Percentiles rank a stretch among this genome's conserved stretches.
Evolutionary conservation across 2,113 vertebrate genomes (phyloP).

Genomic region (Neolamprologus caudopunctatus): DNA sequence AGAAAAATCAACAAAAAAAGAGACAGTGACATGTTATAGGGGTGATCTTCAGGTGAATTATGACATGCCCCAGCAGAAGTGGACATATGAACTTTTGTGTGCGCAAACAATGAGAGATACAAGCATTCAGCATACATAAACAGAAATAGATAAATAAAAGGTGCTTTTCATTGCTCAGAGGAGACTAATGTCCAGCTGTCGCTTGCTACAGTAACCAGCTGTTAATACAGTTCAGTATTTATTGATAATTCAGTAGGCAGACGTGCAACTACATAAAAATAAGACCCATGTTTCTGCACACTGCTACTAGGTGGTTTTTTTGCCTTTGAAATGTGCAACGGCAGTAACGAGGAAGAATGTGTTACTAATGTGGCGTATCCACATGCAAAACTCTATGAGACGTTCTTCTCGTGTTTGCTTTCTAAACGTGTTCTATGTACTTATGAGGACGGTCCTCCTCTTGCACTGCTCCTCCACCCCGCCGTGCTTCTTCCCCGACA

Average conservation of each 20-base stretch:
- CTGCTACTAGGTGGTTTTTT: not conserved
- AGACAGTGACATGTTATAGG: rapidly evolving
- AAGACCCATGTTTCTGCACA: not conserved
- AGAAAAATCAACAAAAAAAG: not conserved
- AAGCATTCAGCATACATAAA: not conserved
- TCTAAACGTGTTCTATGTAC: slow-evolving; percentile 61
- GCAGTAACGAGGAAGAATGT: not conserved
- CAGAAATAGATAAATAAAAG: not conserved
- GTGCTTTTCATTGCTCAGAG: not conserved
- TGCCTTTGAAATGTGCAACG: not conserved
- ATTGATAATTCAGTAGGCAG: not conserved
- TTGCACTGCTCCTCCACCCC: slow-evolving; percentile 95
- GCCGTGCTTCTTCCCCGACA: slow-evolving; percentile 94
- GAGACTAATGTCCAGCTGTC: not conserved
- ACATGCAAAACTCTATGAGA: not conserved
- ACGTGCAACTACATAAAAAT: rapidly evolving
- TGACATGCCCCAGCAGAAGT: rapidly evolving
- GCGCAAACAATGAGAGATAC: not conserved
- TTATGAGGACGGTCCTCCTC: slow-evolving; percentile 83
- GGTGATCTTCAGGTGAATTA: not conserved
- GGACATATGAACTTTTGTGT: not conserved
- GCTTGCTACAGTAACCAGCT: not conserved
- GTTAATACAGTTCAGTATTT: not conserved
- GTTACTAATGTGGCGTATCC: not conserved
- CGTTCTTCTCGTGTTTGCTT: not conserved